Percentiles rank a stretch among this genome's conserved stretches.
phyloP scores from a whole-genome alignment of 2,888 invertebrate genomes.

The Anodontia alba region DNA sequence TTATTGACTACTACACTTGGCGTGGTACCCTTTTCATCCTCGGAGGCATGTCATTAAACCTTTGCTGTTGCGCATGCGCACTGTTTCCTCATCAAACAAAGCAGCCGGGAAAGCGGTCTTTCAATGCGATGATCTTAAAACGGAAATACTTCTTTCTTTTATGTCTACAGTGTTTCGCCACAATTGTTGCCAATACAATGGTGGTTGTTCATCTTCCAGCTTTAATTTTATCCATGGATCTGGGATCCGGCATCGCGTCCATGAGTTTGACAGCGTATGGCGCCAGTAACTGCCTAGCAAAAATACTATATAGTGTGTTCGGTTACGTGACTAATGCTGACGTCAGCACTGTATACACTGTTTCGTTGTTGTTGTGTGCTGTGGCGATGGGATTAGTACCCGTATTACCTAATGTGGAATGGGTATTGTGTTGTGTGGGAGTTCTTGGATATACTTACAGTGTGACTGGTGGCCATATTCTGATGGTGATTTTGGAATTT shows the following conservation, averaged over 20 bases:
- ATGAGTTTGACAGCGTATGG: constrained; percentile 43
- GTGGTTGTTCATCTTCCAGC: constrained; percentile 47
- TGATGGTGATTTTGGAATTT: constrained; percentile 38
- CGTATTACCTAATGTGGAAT: constrained; percentile 15
- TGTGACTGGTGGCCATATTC: constrained; percentile 46
- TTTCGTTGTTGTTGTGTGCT: constrained; percentile 35
- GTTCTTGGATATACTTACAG: constrained; percentile 40
- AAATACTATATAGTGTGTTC: constrained; percentile 37
- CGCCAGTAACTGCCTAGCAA: constrained; percentile 39
- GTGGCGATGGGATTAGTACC: constrained; percentile 37
- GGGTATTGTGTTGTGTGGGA: constrained; percentile 28
- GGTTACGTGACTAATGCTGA: constrained; percentile 38
- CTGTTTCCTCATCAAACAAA: constrained; percentile 30
- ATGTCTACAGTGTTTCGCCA: constrained; percentile 33
- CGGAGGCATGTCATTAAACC: constrained; percentile 44
- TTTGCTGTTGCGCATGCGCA: constrained; percentile 37
- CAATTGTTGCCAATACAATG: constrained; percentile 40
- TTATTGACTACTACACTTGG: constrained; percentile 32
- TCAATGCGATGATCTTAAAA: constrained; percentile 30
- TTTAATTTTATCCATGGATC: constrained; percentile 31
- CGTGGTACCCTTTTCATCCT: constrained; percentile 39
- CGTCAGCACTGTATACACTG: constrained; percentile 29
- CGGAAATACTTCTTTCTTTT: constrained; percentile 35
- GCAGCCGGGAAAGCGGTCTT: not conserved
- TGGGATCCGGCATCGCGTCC: constrained; percentile 19